phyloP scores from a whole-genome alignment of 2,888 invertebrate species.

The Notodonta dromedarius region DNA sequence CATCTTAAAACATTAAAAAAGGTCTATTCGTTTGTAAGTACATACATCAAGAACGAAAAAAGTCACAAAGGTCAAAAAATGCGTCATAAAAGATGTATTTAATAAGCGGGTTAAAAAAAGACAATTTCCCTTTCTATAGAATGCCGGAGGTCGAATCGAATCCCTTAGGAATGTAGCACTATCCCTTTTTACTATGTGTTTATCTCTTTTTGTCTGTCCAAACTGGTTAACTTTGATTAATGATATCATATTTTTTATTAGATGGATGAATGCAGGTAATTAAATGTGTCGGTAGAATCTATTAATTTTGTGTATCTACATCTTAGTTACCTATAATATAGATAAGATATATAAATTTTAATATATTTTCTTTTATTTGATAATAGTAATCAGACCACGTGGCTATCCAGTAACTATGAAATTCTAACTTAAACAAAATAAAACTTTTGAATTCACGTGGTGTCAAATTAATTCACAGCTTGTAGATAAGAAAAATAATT shows the following conservation, averaged over 20 bases:
- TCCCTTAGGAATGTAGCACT: slow-evolving; percentile 68
- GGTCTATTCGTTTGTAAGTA: slow-evolving; percentile 28
- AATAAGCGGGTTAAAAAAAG: slow-evolving; percentile 59
- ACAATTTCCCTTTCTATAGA: slow-evolving; percentile 71
- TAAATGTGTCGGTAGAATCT: slow-evolving; percentile 32
- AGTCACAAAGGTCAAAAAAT: slow-evolving; percentile 51
- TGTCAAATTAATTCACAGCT: too few species aligned
- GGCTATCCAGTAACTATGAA: neutral
- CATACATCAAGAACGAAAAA: slow-evolving; percentile 58
- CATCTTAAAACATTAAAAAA: slow-evolving; percentile 30
- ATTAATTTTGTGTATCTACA: neutral
- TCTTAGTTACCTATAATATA: too few species aligned
- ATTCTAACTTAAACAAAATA: neutral
- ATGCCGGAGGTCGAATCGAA: slow-evolving; percentile 59
- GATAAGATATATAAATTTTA: too few species aligned
- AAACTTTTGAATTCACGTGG: too few species aligned
- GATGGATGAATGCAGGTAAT: slow-evolving; percentile 61
- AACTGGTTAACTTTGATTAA: slow-evolving; percentile 78
- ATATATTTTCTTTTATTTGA: too few species aligned
- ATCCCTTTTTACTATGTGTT: slow-evolving; percentile 57
- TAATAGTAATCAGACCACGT: neutral
- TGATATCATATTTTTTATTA: slow-evolving; percentile 54
- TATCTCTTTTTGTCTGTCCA: slow-evolving; percentile 41
- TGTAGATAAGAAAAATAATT: too few species aligned
- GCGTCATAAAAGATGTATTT: slow-evolving; percentile 48